Evolutionary conservation across 30 jellyfish, hydroid and myxozoan genomes (phyloP).

Genomic region (Pseudorhiza aurosa): DNA sequence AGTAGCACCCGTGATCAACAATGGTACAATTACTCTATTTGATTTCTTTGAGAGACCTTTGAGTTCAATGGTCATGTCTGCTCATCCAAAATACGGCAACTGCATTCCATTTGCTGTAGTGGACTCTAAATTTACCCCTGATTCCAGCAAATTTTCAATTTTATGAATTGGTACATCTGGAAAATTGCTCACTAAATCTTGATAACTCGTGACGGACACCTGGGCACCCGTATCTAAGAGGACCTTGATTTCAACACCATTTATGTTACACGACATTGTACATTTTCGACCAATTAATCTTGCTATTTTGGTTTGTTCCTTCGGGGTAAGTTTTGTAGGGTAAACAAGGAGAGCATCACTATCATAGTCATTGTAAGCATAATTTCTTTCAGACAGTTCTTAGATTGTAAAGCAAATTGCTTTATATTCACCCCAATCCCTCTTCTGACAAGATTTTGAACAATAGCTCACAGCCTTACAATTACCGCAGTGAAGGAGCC

Average conservation of each 20-base stretch:
- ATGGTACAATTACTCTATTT: neutral
- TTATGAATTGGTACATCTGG: neutral
- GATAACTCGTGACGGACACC: neutral
- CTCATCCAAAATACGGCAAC: slow-evolving; percentile 7
- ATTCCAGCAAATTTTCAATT: slow-evolving; percentile 1
- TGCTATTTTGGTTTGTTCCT: neutral
- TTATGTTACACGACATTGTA: neutral
- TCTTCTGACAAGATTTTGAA: too few species aligned
- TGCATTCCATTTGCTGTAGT: slow-evolving; percentile 11
- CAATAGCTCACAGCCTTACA: too few species aligned
- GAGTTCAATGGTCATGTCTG: neutral
- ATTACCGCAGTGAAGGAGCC: too few species aligned
- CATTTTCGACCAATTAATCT: neutral
- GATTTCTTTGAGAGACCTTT: slow-evolving; percentile 15
- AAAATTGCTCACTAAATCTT: neutral
- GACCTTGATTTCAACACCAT: neutral
- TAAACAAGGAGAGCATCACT: too few species aligned
- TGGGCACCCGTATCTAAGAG: slow-evolving; percentile 20
- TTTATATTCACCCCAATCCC: too few species aligned
- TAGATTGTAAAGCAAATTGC: too few species aligned
- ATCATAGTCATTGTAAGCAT: too few species aligned
- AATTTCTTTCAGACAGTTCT: too few species aligned
- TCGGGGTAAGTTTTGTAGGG: too few species aligned
- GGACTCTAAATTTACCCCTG: slow-evolving; percentile 5
- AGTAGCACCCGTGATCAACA: neutral